Conservation (phyloP, 2,888 invertebrate species). For the Thecophora atra region DNA sequence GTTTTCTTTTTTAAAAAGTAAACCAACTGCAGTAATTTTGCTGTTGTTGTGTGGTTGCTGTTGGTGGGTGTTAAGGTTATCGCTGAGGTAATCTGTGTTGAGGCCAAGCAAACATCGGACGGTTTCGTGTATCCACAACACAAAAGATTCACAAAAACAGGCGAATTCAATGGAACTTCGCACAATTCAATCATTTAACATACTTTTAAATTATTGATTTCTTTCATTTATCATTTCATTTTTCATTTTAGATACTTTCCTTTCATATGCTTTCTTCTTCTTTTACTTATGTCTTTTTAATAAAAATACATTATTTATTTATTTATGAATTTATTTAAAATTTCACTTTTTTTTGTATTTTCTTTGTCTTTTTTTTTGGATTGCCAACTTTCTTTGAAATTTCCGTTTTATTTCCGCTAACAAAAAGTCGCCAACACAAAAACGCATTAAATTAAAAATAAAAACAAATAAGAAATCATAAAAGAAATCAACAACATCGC, state of each 20-base stretch:
- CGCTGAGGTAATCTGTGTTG: too few relatives aligned
- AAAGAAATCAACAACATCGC: background rate
- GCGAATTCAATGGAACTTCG: background rate
- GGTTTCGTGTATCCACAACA: too few relatives aligned
- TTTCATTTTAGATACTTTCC: too few relatives aligned
- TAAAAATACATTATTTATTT: background rate
- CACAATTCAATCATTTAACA: background rate
- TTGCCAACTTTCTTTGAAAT: background rate
- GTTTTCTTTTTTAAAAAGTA: too few relatives aligned
- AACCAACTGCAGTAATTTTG: too few relatives aligned
- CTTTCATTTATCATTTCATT: background rate
- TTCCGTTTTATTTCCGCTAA: background rate
- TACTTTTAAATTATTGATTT: background rate
- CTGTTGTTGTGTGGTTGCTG: too few relatives aligned
- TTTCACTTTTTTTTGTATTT: slow-evolving; percentile 2
- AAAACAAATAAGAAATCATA: too few relatives aligned
- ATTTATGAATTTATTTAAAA: background rate
- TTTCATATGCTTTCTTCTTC: too few relatives aligned
- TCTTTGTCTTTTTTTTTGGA: background rate
- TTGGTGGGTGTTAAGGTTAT: too few relatives aligned
- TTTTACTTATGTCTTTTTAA: too few relatives aligned
- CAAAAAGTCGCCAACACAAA: background rate
- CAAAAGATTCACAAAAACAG: background rate
- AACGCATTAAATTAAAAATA: too few relatives aligned
- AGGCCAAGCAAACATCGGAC: too few relatives aligned